Evolutionary conservation across 1,140 invertebrate genomes (phyloP).

Genomic region (Palaemon carinicauda): DNA sequence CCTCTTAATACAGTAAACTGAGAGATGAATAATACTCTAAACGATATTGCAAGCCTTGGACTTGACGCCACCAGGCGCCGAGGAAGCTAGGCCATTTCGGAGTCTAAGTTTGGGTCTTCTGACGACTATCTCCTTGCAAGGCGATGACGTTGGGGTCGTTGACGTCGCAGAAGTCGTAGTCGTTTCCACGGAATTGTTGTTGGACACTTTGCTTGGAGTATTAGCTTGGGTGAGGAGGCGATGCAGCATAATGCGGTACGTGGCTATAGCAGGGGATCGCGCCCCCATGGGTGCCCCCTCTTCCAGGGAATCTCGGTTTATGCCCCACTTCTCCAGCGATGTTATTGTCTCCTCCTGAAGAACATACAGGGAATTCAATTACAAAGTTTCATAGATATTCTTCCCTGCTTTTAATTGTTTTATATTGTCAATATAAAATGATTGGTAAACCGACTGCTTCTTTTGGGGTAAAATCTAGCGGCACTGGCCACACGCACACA

Average conservation of each 20-base stretch:
- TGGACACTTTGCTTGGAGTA: neutral
- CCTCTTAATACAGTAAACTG: neutral
- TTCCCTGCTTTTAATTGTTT: neutral
- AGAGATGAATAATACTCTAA: neutral
- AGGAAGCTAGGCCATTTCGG: slow-evolving; percentile 6
- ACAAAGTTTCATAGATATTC: too few species aligned
- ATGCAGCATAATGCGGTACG: slow-evolving; percentile 72
- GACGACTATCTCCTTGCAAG: neutral
- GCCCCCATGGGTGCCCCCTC: slow-evolving; percentile 63
- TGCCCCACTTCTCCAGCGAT: slow-evolving; percentile 16
- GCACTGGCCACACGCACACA: too few species aligned
- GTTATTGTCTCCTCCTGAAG: slow-evolving; percentile 15
- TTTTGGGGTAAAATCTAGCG: too few species aligned
- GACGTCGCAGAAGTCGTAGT: neutral
- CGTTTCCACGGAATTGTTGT: neutral
- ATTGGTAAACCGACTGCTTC: too few species aligned
- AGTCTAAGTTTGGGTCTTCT: neutral
- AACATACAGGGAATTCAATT: neutral
- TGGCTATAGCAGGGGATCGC: slow-evolving; percentile 69
- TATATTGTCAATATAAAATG: too few species aligned
- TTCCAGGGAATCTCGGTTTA: neutral
- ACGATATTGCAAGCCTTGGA: slow-evolving; percentile 20
- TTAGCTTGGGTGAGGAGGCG: slow-evolving; percentile 61
- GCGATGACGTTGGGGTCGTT: neutral
- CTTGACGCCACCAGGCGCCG: neutral